These are phyloP conservation scores for Mesodorylaimus sp. DNA, from an alignment of 2,888 invertebrate genomes.

Conservation along the genomic window DNA sequence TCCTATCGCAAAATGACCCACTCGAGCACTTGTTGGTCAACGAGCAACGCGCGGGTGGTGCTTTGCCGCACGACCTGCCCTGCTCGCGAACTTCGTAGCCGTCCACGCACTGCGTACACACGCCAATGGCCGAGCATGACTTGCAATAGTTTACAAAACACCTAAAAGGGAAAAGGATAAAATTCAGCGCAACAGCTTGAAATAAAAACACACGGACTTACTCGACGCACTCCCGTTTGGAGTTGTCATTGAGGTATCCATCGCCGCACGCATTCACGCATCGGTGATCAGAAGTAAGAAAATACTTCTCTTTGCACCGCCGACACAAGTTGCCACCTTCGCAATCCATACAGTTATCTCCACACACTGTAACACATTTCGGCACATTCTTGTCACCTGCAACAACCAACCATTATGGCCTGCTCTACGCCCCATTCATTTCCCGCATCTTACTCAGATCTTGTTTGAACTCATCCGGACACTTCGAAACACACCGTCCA, in stretches of 20 bases:
- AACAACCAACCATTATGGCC: not conserved
- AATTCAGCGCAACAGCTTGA: too few species aligned
- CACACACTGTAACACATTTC: not conserved
- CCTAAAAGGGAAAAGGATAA: not conserved
- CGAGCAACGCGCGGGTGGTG: too few species aligned
- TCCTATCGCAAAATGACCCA: too few species aligned
- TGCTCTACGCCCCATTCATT: too few species aligned
- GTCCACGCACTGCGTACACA: not conserved
- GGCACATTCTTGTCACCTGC: not conserved
- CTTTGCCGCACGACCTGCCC: too few species aligned
- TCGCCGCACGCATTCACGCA: not conserved
- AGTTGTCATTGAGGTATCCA: not conserved
- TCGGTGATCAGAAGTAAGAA: not conserved
- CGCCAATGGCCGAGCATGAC: not conserved
- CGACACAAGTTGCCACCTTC: not conserved
- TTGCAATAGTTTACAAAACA: not conserved
- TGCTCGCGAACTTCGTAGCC: too few species aligned
- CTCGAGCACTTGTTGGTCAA: too few species aligned
- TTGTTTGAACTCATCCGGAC: slow-evolving; percentile 16
- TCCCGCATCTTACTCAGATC: not conserved
- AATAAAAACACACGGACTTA: not conserved
- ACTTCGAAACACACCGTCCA: slow-evolving; percentile 25
- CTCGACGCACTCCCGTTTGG: not conserved
- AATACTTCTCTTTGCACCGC: not conserved
- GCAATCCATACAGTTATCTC: not conserved